phyloP scores from a whole-genome alignment of 2,113 vertebrate species.

The Paradisaea rubra region DNA sequence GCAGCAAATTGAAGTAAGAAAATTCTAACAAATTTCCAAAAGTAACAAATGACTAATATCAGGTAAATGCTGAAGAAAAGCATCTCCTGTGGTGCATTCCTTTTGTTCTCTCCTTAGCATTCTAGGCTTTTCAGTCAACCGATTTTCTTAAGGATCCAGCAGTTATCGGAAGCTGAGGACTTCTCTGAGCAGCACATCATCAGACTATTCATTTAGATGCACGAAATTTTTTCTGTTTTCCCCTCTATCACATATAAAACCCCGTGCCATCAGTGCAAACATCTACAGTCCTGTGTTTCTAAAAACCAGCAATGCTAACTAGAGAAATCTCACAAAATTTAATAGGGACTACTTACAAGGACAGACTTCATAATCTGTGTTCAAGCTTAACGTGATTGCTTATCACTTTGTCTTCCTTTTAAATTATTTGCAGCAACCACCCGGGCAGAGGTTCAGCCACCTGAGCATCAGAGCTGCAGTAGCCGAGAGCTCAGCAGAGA shows the following conservation, averaged over 20 bases:
- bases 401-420: neutral
- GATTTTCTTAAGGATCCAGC: neutral
- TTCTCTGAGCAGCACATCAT: neutral
- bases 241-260: neutral
- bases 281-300: neutral
- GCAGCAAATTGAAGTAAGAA: neutral
- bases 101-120: neutral
- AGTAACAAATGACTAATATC: neutral
- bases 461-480: accelerated
- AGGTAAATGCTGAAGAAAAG: neutral
- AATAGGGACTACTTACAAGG: neutral
- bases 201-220: neutral
- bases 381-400: neutral
- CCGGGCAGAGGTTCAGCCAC: neutral
- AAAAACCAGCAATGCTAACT: neutral
- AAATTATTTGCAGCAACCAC: neutral
- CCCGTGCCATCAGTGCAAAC: neutral
- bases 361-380: neutral
- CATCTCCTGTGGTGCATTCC: neutral
- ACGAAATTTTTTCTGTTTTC: neutral
- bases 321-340: neutral
- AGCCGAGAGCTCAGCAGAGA: neutral
- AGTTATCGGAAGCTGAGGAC: neutral
- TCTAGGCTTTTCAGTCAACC: neutral
- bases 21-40: neutral